Evolutionary conservation across 2,888 invertebrate genomes (phyloP), one percentile per base, ranked within the genome.

Genomic region (Micoletzkya japonica): DNA sequence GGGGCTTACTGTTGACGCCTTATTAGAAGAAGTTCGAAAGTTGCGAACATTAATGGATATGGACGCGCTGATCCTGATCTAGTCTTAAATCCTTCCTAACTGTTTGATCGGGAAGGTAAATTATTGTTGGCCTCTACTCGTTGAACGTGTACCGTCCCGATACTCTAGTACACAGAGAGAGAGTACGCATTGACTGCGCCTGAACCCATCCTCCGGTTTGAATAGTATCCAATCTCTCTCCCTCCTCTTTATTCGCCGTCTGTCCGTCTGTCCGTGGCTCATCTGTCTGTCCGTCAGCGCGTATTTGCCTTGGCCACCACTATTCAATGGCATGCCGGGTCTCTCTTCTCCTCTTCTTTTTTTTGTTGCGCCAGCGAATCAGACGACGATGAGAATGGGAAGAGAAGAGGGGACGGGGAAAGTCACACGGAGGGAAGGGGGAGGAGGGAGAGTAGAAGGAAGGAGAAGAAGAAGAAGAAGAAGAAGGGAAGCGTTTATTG

Each of bases 351-450:
- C 57, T 57, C 57, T 32, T 34, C 57, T 32, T 3, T 30, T 7
- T n/a, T 2, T n/a, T 34, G n/a, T 2, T 50, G 2, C 57, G 30
- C 57, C 36, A 14, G 26, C 56, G n/a, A 17, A 37, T 36, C 37
- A 37, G 37, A 37, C 37, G 10, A n/a, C 37, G 37, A 37, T 59
- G 58, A 59, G 58, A 59, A 59, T 17, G 58, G 58, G 37, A 37
- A n/a, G 26, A n/a, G 37, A n/a, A 32, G 20, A 59, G 37, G 37
- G 36, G 36, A 3, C 26, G 39, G 58, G 26, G 26, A 10, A 36
- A 36, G 36, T 44, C 20, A 44, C 20, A 44, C 20, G 10, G 44
- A 14, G 44, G 44, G 20, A 44, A 44, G 10, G 44, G 44, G 44
- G 44, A 44, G 10, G 44, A 44, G 14, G 20, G 20, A 44, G 20